Base-by-base conservation (phyloP, 35 echinoderm and acorn worm species). In the Lytechinus pictus region DNA sequence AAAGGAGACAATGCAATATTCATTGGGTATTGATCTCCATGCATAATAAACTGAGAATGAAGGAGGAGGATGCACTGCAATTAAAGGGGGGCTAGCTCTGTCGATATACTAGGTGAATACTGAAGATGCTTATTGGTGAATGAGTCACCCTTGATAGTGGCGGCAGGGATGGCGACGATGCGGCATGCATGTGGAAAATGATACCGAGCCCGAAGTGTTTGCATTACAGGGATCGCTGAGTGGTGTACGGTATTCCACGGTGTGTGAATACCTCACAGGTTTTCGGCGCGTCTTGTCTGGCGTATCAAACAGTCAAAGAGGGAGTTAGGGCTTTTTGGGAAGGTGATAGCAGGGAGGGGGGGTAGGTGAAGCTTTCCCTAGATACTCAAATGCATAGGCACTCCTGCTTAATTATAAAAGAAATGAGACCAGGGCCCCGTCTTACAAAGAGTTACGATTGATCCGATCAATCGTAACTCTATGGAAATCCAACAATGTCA, bases 1-100 rank as follows among this genome's bases (percentile, higher is more conserved):
- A 79, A 79, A 79, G 19, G 66, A 79, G 14, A 79, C 66, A 79
- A 79, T 79, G 66, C 66, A 79, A 79, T 79, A 79, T 79, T 79
- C 66, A 79, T 79, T 6, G 66, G n/a, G 19, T 79, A 79, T 79
- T 79, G 66, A 79, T 79, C 66, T 79, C 21, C 66, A 79, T 79
- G 66, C 16, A 79, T 79, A 24, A 79, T 79, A 79, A 79, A n/a
- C 19, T 24, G 21, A 24, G 14, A 79, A 79, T 16, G 66, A 21
- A 6, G 19, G 19, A 79, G 66, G 66, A 24, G 66, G 66, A 79
- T 27, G 66, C 16, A 24, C 66, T 79, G n/a, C 66, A 79, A 79
- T 79, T 79, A 79, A 79, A 24, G 66, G 66, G 19, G 66, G 57
- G 57, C 12, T 79, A 79, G 66, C 66, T 79, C 1, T 7, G 66